Base-by-base conservation (phyloP, 1,140 invertebrate species). In the Aricia agestis region DNA sequence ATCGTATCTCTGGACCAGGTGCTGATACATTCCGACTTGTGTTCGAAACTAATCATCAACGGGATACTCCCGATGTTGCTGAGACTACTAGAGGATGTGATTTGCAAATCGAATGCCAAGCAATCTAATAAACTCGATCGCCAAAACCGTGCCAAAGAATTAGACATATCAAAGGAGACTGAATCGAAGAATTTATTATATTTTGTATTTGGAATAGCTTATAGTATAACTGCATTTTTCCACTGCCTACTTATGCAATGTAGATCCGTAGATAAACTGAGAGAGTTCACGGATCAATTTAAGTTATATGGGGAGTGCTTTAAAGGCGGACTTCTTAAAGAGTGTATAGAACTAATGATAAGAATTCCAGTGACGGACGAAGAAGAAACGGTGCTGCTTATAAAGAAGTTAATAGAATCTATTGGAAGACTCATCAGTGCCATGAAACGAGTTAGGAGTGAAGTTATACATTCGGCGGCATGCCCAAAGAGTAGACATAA, bases 1-100 rank as follows among this genome's bases (percentile, higher is more conserved):
- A 85, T 95, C 2, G 92, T 91, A 6, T 91, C 94, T 0, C 73
- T 95, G 65, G 93, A 94, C 71, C 92, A 93, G 77, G 92, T 94
- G 6, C 79, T 94, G 0, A 82, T 92, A 6, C 88, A 93, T 45
- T 89, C 93, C 15, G 94, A 94, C 68, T 86, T 94, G 0, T 95
- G 92, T 58, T 91, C 92, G 2, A 93, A 93, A 74, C 86, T 94
- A 11, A 94, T 94, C 41, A 93, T 93, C 67, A 94, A 93, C 78
- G 94, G 94, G 0, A 90, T 94, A 18, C 67, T 95, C 11, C 94
- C 94, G 6, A 94, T 94, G 92, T 91, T 93, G 3, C 74, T 94
- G 6, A 90, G 93, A 75, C 78, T 95, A 13, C 74, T 94, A 17
- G 94, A 94, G 78, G 94, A 94, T 72, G 92, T 92, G 15, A 82